These are phyloP conservation scores for Herpetotheres cachinnans DNA, from an alignment of 2,113 vertebrate genomes.

Conservation along the genomic window DNA sequence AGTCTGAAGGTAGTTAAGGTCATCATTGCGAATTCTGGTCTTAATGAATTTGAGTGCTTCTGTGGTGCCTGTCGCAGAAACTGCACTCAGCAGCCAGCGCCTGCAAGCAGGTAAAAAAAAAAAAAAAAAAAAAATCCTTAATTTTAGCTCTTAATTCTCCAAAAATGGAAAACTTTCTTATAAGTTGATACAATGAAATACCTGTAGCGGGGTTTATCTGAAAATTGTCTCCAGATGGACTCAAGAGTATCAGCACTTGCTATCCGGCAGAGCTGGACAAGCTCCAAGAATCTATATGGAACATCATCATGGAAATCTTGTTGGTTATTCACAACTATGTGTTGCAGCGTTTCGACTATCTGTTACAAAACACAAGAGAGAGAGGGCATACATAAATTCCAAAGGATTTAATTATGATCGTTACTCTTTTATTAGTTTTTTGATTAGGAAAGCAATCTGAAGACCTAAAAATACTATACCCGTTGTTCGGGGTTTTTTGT, in stretches of 20 bases:
- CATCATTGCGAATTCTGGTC: slow-evolving; percentile 64
- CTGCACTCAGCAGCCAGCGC: slow-evolving; percentile 75
- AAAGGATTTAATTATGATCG: no score
- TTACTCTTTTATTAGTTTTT: background rate
- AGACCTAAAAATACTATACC: slow-evolving; percentile 57
- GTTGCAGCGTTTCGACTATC: slow-evolving; percentile 77
- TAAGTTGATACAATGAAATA: background rate
- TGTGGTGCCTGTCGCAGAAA: slow-evolving; percentile 67
- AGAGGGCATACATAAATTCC: no score
- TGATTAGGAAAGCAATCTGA: background rate
- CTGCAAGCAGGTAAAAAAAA: slow-evolving; percentile 41
- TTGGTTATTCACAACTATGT: slow-evolving; percentile 72
- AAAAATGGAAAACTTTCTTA: background rate
- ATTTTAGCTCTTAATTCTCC: background rate
- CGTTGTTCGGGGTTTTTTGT: slow-evolving; percentile 61
- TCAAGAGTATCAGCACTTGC: slow-evolving; percentile 58
- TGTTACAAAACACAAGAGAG: slow-evolving; percentile 15
- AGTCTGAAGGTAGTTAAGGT: slow-evolving; percentile 67
- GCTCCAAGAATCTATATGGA: slow-evolving; percentile 69
- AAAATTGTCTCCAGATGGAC: slow-evolving; percentile 71
- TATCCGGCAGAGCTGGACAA: slow-evolving; percentile 74
- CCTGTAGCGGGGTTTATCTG: slow-evolving; percentile 39
- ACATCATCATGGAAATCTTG: slow-evolving; percentile 68
- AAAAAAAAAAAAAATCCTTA: background rate
- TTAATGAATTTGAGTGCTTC: slow-evolving; percentile 78